Conservation (phyloP, 1,140 invertebrate species). For the Drosophila mayri region DNA sequence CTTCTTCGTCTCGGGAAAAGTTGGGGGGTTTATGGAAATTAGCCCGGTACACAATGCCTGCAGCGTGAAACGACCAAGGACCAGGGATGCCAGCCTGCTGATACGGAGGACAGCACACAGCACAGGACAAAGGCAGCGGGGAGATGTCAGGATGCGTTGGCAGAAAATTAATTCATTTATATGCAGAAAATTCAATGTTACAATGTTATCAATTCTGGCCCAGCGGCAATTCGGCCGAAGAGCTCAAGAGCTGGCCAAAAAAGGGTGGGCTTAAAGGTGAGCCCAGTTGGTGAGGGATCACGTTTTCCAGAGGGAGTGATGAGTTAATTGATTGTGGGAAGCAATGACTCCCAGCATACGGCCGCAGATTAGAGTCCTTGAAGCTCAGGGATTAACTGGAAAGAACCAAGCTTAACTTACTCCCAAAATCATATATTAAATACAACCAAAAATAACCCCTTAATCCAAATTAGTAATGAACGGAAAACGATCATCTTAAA, state of each 20-base stretch:
- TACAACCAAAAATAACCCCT: neutral
- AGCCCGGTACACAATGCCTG: conserved; percentile 72
- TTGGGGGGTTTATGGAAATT: conserved; percentile 78
- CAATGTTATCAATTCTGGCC: conserved; percentile 81
- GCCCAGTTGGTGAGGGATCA: conserved; percentile 8
- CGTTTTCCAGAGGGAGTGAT: neutral
- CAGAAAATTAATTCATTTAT: conserved; percentile 84
- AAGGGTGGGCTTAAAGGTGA: conserved; percentile 44
- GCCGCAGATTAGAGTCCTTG: conserved; percentile 33
- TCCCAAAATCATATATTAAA: neutral
- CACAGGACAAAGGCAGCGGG: conserved; percentile 13
- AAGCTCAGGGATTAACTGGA: conserved; percentile 25
- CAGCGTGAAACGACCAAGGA: conserved; percentile 22
- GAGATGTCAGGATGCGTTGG: conserved; percentile 41
- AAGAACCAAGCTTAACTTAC: neutral
- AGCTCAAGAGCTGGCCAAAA: conserved; percentile 3
- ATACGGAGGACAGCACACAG: conserved; percentile 28
- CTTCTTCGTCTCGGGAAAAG: conserved; percentile 41
- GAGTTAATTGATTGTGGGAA: conserved; percentile 61
- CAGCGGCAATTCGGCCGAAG: conserved; percentile 53
- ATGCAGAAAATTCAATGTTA: conserved; percentile 83
- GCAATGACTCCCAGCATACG: conserved; percentile 48
- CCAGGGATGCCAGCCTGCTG: conserved; percentile 29
- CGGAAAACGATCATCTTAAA: conserved; percentile 16
- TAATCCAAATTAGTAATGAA: conserved; percentile 3